Base-by-base conservation (phyloP, 2,113 vertebrate genomes). In the Orycteropus afer region DNA sequence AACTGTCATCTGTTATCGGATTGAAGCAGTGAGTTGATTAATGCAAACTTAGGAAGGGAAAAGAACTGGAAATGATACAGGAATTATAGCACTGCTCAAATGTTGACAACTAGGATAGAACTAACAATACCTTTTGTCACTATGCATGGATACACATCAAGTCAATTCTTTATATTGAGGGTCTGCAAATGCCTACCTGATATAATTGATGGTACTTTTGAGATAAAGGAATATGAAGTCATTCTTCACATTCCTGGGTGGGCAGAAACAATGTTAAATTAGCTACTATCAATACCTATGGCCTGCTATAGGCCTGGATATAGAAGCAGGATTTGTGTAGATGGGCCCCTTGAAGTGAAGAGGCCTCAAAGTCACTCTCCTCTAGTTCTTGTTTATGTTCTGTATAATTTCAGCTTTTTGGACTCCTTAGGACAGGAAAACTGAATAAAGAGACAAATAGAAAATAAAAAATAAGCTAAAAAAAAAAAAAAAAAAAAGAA, bases 381-480 rank as follows among this genome's bases (percentile, higher is more conserved):
- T 63, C 81, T 25, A 17, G 40, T 45, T 83, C 37, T 25, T 57
- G 34, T 80, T 61, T 40, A 61, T 7, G 86, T 12, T 49, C 42
- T 95, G 45, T 87, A 79, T 45, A 27, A 17, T 90, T 95, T 80
- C 32, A 97, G 96, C 34, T 77, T 79, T 97, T 95, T 89, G 97
- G 67, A 98, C 96, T 91, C 97, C 87, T 1, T 97, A 95, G 96
- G 96, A 98, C 95, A 90, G 88, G n/a, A 97, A 96, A 71, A 96
- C 86, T 11, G 93, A 96, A 98, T 96, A 92, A 97, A 88, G 83
- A 97, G 89, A 81, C 91, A 97, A 71, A 27, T 82, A 93, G 89
- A 97, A 77, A 97, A 91, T 53, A 80, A 97, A 97, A 77, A 97
- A 91, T 53, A 80, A 97, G 65, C n/a, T 93, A 47, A 96, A 97